A percentile compares a stretch with the other conserved stretches of the same genome.
These are phyloP conservation scores for Austrolebias charrua DNA, from an alignment of 2,797 vertebrate genomes.

Conservation along the genomic window DNA sequence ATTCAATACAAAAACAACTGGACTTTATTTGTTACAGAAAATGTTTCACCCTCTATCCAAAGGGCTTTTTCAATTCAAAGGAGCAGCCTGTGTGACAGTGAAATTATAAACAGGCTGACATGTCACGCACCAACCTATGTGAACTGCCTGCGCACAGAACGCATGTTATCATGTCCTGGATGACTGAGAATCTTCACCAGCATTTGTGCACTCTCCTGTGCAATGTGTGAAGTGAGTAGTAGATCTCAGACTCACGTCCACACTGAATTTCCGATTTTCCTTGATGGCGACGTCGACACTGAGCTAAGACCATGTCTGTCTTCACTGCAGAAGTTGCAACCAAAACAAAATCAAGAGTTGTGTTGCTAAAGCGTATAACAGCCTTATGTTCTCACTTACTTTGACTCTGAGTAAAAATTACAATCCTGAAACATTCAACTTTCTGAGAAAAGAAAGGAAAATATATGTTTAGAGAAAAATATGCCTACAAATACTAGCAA, in stretches of 20 bases:
- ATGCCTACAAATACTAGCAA: not conserved
- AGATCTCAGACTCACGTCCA: conserved; percentile 32
- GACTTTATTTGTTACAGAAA: too few relatives aligned
- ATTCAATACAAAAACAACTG: too few relatives aligned
- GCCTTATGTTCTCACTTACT: not conserved
- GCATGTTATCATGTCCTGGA: too few relatives aligned
- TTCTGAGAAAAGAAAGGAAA: not conserved
- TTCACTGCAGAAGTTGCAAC: conserved; percentile 13
- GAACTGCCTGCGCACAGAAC: too few relatives aligned
- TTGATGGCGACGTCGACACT: conserved; percentile 2
- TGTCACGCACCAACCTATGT: too few relatives aligned
- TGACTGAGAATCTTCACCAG: too few relatives aligned
- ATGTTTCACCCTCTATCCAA: too few relatives aligned
- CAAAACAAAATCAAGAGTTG: not conserved
- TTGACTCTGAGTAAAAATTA: too few relatives aligned
- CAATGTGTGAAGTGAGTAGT: conserved; percentile 38
- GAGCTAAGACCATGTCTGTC: not conserved
- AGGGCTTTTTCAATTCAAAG: too few relatives aligned
- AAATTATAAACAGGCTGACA: too few relatives aligned
- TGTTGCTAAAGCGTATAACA: too few relatives aligned
- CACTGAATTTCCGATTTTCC: conserved; percentile 22
- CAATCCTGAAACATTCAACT: not conserved
- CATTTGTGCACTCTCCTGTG: conserved; percentile 20
- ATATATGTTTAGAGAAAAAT: not conserved
- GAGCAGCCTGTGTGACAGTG: too few relatives aligned